Evolutionary conservation across 2,797 vertebrate species (phyloP).

Genomic region (Melopsittacus undulatus): DNA sequence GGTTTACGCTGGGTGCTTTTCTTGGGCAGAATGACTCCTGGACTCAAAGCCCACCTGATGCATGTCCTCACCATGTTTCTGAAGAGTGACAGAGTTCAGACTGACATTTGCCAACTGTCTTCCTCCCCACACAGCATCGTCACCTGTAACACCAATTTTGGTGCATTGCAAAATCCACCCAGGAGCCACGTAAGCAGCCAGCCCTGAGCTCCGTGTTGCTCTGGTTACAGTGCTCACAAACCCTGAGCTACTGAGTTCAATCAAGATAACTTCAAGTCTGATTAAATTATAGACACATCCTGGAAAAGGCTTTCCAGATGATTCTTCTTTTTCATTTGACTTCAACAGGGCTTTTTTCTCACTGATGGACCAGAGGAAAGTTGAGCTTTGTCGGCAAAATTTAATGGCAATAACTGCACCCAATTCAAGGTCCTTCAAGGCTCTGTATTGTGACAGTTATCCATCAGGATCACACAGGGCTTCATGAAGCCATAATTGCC

Average conservation of each 20-base stretch:
- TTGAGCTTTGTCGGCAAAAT: background rate
- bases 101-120: background rate
- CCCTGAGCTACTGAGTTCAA: background rate
- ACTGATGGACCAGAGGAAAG: background rate
- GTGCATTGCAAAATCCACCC: conserved; percentile 25
- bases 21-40: background rate
- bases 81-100: conserved; percentile 5
- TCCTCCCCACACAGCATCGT: background rate
- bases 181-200: background rate
- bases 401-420: background rate
- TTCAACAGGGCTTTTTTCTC: background rate
- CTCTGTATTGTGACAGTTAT: background rate
- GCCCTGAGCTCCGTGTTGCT: background rate
- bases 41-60: background rate
- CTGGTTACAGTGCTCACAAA: background rate
- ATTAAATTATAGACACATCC: background rate
- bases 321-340: background rate
- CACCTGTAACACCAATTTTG: background rate
- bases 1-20: background rate
- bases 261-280: background rate
- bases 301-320: background rate
- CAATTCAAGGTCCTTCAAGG: background rate
- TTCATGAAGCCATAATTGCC: background rate
- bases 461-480: background rate
- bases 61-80: background rate